A percentile compares a stretch with the other conserved stretches of the same genome.
phyloP scores from a whole-genome alignment of 1,140 invertebrate genomes.

The Monomorium pharaonis region DNA sequence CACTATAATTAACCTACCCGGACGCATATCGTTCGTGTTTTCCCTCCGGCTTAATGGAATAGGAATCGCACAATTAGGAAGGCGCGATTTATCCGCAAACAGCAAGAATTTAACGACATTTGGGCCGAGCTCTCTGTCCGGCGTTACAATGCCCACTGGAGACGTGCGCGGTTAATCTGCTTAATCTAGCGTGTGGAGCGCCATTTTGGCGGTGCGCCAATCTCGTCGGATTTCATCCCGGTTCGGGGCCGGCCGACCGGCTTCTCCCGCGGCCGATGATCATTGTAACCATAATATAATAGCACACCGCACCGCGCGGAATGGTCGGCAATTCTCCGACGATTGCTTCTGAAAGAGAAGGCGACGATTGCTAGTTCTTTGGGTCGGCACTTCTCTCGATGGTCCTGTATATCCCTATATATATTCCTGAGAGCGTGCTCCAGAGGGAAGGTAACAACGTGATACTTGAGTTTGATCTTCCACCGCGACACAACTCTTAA shows the following conservation, averaged over 20 bases:
- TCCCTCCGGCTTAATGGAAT: slow-evolving; percentile 38
- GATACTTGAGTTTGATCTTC: neutral
- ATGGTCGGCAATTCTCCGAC: slow-evolving; percentile 40
- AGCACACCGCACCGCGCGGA: neutral
- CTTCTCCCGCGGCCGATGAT: slow-evolving; percentile 24
- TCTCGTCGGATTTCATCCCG: neutral
- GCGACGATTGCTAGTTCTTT: slow-evolving; percentile 10
- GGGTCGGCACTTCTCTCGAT: neutral
- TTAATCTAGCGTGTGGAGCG: slow-evolving; percentile 60
- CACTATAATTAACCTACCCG: neutral
- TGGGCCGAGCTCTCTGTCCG: neutral
- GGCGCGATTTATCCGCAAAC: slow-evolving; percentile 50
- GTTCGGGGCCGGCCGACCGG: neutral
- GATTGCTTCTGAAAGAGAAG: slow-evolving; percentile 21
- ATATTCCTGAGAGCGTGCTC: neutral
- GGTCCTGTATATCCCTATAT: neutral
- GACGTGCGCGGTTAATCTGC: slow-evolving; percentile 60
- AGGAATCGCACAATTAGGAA: slow-evolving; percentile 47
- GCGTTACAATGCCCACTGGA: slow-evolving; percentile 50
- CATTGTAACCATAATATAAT: slow-evolving; percentile 43
- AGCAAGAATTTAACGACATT: slow-evolving; percentile 56
- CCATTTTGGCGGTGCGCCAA: slow-evolving; percentile 60
- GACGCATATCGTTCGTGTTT: slow-evolving; percentile 22
- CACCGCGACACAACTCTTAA: neutral
- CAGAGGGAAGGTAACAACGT: neutral